Evolutionary conservation across 1,140 invertebrate species (phyloP), one percentile per base, ranked within the genome.

Genomic region (Calosoma granatense): DNA sequence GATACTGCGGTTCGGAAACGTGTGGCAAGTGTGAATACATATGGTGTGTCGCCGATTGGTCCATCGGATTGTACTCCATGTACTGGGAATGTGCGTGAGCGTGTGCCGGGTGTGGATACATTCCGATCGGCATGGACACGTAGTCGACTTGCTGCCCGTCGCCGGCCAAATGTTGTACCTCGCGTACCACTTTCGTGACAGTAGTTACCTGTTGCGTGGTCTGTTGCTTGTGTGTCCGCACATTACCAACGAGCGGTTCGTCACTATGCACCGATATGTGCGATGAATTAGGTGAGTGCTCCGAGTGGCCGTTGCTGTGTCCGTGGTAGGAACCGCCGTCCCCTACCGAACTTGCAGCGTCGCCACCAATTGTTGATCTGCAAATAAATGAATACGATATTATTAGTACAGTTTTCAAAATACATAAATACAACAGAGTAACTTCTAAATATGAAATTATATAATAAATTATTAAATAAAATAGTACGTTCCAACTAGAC

Each of bases 141-240:
- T 74, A 75, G 51, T 79, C 78, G 30, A 78, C 68, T 43, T 73
- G 70, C 64, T 77, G 74, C 57, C 74, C 74, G 67, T 80, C 77
- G 22, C 77, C 78, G 15, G 41, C 41, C 56, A 79, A 67, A 61
- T 81, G 78, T 56, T 77, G 75, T 21, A 80, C 70, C 65, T 81
- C 78, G 36, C 76, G 70, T 19, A 79, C 74, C 26, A 79, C 74
- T 70, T 81, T 79, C 14, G 78, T 79, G 17, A 79, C 76, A 9
- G 77, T 79, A 22, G 77, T 79, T 51, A 74, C 76, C 64, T 77
- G 74, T 62, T 76, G 74, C 22, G 73, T 75, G 20, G 73, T 74
- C 57, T 76, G 73, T 58, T 76, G 74, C 56, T 75, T 71, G 54
- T 75, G 73, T 55, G 69, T 75, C 51, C 75, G 62, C 55, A 74